Conservation (phyloP, 2,113 vertebrate species). For the Nesogale talazaci region DNA sequence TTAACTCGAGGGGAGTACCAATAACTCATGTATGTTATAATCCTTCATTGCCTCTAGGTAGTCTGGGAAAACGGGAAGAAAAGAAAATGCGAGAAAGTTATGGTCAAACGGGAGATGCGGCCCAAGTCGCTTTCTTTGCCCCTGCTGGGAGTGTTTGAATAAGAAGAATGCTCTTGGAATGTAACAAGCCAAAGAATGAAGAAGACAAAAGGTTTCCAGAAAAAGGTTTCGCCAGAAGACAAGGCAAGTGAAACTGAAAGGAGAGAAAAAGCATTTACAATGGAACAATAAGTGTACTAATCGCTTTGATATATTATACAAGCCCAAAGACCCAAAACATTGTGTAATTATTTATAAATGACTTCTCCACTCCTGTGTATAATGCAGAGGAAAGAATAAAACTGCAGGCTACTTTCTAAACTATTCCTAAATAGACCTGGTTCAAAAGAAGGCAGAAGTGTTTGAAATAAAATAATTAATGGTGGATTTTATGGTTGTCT, state of each 20-base stretch:
- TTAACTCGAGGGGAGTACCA: conserved; percentile 85
- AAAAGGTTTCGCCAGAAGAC: conserved; percentile 97
- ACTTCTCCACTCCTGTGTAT: conserved; percentile 94
- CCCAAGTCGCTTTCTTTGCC: conserved; percentile 93
- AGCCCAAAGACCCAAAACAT: conserved; percentile 99
- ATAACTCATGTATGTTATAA: conserved; percentile 90
- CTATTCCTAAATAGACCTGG: conserved; percentile 94
- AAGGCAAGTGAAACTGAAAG: conserved; percentile 97
- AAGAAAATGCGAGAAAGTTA: conserved; percentile 90
- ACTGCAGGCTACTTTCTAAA: conserved; percentile 97
- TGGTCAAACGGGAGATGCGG: conserved; percentile 90
- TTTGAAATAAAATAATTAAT: conserved; percentile 98
- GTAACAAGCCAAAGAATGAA: conserved; percentile 97
- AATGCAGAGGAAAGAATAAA: conserved; percentile 96
- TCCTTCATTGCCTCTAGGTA: conserved; percentile 87
- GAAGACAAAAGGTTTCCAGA: conserved; percentile 97
- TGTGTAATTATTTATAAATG: conserved; percentile 99
- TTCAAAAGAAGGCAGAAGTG: conserved; percentile 92
- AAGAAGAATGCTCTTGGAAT: conserved; percentile 97
- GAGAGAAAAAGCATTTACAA: conserved; percentile 93
- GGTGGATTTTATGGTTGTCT: conserved; percentile 98
- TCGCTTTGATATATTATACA: conserved; percentile 99
- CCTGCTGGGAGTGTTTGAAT: conserved; percentile 98
- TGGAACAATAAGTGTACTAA: conserved; percentile 99
- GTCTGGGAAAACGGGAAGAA: conserved; percentile 88